Evolutionary conservation across 2,797 vertebrate species (phyloP).

Genomic region (Bradypodion pumilum): DNA sequence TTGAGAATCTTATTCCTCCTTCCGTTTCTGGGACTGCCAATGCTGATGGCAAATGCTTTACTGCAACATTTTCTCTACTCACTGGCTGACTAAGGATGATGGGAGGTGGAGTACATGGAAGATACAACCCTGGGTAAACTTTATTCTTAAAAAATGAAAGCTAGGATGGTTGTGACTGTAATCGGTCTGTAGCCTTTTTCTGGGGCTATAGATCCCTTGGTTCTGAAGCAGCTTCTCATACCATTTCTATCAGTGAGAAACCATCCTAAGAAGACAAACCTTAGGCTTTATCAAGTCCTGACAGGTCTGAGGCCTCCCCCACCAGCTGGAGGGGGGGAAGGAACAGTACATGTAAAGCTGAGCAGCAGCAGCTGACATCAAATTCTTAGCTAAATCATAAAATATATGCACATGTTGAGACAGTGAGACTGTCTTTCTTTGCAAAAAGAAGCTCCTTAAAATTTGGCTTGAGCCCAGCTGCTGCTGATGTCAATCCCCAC

Average conservation of each 20-base stretch:
- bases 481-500: not conserved
- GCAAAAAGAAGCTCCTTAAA: not conserved
- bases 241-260: not conserved
- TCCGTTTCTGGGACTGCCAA: not conserved
- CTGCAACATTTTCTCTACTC: too few relatives aligned
- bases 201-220: too few relatives aligned
- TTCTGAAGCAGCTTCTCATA: not conserved
- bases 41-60: too few relatives aligned
- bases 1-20: not conserved
- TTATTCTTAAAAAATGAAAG: not conserved
- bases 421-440: not conserved
- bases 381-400: conserved; percentile 23
- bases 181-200: not conserved
- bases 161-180: not conserved
- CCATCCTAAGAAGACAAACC: too few relatives aligned
- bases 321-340: not conserved
- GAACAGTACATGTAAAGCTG: not conserved
- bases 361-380: conserved; percentile 24
- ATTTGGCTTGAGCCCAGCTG: not conserved
- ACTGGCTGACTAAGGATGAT: not conserved
- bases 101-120: not conserved
- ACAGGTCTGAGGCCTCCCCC: conserved; percentile 4
- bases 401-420: conserved; percentile 13
- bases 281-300: conserved; percentile 7
- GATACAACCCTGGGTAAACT: not conserved